Evolutionary conservation across 2,888 invertebrate species (phyloP), one percentile per base, ranked within the genome.

Genomic region (Hirtodrosophila duncani): DNA sequence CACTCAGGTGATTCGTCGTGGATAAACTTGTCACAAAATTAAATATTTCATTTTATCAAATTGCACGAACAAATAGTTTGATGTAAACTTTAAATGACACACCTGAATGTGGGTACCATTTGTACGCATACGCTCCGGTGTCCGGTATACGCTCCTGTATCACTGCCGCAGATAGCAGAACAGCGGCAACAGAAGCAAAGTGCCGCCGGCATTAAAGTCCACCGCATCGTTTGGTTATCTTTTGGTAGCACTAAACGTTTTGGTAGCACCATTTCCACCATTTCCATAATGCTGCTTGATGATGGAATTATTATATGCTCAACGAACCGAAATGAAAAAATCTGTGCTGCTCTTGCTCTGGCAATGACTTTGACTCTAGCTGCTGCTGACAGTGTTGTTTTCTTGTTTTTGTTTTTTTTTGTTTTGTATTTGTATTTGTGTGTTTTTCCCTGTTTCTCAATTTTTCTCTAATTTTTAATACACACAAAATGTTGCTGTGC

Each of bases 241-340:
- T 11, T 29, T 17, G 23, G n/a, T 37, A 17, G 9, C 11, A 13
- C 24, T 8, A 7, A 4, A 7, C 13, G 8, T 36, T 9, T 11
- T 27, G 24, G 23, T 36, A 18, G 7, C 31, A 14, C 11, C 39
- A 18, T 11, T 45, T 34, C 10, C 39, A 10, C 34, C 29, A 20
- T 27, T 39, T 18, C 7, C 31, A 31, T 21, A 26, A 23, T 50
- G 44, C 36, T 62, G 81, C 49, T n/a, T 60, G 68, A 39, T 68
- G 81, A 81, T 78, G 78, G 78, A 74, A 74, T 74, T 74, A 80
- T 78, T 78, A 81, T 74, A 78, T 81, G 81, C 78, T 62, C 78
- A 78, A 49, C 72, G 81, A 81, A 81, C 69, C 78, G 72, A 69
- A 72, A 63, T n/a, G 52, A 52, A 61, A 63, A 62, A 72, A 81